Evolutionary conservation across 2,888 invertebrate genomes (phyloP).

Genomic region (Cerastoderma edule): DNA sequence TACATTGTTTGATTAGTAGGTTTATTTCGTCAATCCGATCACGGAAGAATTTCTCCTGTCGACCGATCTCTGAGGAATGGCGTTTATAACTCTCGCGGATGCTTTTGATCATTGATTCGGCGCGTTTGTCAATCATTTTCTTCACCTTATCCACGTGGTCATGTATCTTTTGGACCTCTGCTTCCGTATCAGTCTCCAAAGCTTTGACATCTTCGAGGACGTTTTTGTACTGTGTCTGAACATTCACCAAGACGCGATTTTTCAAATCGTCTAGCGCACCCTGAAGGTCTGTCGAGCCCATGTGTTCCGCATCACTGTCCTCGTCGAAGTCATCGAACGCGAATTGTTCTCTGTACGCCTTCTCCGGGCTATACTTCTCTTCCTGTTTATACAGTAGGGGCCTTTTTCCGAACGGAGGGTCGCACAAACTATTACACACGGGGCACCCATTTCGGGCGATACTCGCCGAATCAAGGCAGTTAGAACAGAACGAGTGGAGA

Average conservation of each 20-base stretch:
- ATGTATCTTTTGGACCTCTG: slow-evolving; percentile 42
- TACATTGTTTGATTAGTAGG: slow-evolving; percentile 28
- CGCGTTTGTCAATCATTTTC: slow-evolving; percentile 41
- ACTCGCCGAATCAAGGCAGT: slow-evolving; percentile 42
- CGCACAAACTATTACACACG: slow-evolving; percentile 36
- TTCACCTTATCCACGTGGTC: slow-evolving; percentile 50
- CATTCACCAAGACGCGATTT: slow-evolving; percentile 30
- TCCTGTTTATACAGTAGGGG: not conserved
- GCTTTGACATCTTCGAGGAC: slow-evolving; percentile 29
- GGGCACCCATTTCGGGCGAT: slow-evolving; percentile 55
- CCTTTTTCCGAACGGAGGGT: not conserved
- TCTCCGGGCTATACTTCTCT: slow-evolving; percentile 38
- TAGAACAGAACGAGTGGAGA: slow-evolving; percentile 51
- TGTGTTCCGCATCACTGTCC: slow-evolving; percentile 22
- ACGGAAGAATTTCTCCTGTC: slow-evolving; percentile 40
- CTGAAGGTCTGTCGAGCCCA: slow-evolving; percentile 1
- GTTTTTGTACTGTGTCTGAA: slow-evolving; percentile 25
- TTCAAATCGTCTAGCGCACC: slow-evolving; percentile 35
- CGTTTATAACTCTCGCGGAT: slow-evolving; percentile 49
- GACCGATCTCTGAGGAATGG: slow-evolving; percentile 37
- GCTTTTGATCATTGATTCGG: slow-evolving; percentile 47
- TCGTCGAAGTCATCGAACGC: slow-evolving; percentile 31
- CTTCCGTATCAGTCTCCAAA: slow-evolving; percentile 41
- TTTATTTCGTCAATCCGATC: slow-evolving; percentile 34
- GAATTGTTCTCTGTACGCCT: slow-evolving; percentile 25